Conservation (phyloP, 2,113 vertebrate species). For the Dendrocopos noguchii region DNA sequence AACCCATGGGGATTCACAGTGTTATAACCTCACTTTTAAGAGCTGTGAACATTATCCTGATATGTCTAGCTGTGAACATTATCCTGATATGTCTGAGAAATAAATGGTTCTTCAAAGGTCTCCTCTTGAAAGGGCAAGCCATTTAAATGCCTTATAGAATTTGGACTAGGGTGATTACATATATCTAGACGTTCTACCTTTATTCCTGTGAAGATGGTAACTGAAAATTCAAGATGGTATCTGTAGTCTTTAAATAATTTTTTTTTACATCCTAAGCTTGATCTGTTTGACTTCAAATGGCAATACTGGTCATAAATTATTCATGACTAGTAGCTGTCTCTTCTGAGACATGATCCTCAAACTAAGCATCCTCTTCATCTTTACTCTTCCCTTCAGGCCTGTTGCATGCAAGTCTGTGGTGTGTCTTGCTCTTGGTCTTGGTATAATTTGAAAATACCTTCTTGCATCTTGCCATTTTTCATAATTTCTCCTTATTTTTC, state of each 20-base stretch:
- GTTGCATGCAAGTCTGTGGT: background rate
- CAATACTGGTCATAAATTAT: conserved; percentile 30
- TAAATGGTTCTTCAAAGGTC: conserved; percentile 22
- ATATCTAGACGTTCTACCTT: background rate
- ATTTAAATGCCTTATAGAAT: conserved; percentile 16
- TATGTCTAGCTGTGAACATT: background rate
- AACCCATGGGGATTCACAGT: background rate
- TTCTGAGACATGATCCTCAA: conserved; percentile 30
- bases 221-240: conserved; percentile 8
- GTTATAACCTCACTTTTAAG: background rate
- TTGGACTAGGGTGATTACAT: background rate
- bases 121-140: background rate
- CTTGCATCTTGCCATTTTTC: background rate
- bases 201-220: background rate
- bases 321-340: background rate
- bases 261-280: background rate
- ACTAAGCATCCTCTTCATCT: background rate
- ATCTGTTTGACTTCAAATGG: conserved; percentile 24
- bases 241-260: background rate
- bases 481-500: background rate
- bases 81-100: background rate
- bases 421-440: background rate
- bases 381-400: background rate
- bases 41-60: background rate
- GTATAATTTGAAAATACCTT: background rate